phyloP scores from a whole-genome alignment of 2,113 vertebrate species.

The Dromiciops gliroides region DNA sequence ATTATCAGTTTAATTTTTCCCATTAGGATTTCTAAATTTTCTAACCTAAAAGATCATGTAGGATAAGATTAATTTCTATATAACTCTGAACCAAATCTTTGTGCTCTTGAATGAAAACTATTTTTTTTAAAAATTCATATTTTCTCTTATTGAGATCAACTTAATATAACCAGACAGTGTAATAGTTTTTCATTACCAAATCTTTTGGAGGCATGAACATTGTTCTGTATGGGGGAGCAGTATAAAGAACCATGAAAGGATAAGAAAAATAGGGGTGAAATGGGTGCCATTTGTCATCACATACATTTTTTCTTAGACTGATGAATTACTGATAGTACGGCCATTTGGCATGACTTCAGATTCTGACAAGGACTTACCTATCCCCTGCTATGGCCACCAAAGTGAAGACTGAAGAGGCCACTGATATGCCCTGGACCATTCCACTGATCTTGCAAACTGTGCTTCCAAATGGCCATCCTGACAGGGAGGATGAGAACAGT shows the following conservation, averaged over 20 bases:
- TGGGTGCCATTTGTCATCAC: background rate
- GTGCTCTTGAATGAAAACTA: background rate
- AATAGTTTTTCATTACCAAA: background rate
- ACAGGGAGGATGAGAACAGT: slow-evolving; percentile 42
- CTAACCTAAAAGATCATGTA: background rate
- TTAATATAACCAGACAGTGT: background rate
- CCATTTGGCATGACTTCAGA: background rate
- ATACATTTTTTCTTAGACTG: background rate
- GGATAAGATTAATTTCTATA: background rate
- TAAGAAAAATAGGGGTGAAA: background rate
- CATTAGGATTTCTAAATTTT: background rate
- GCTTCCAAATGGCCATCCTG: slow-evolving; percentile 97
- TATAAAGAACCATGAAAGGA: background rate
- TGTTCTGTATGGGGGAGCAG: background rate
- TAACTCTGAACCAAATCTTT: background rate
- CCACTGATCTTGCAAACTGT: slow-evolving; percentile 95
- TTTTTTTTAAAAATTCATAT: background rate
- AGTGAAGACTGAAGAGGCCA: slow-evolving; percentile 95
- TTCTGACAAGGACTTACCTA: slow-evolving; percentile 84
- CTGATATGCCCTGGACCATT: slow-evolving; percentile 94
- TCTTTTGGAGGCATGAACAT: background rate
- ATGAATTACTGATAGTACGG: background rate
- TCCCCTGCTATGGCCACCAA: slow-evolving; percentile 94
- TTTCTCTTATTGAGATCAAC: background rate
- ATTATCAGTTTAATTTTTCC: background rate